Conservation (phyloP, 2,113 vertebrate genomes). For the Corythaixoides concolor region DNA sequence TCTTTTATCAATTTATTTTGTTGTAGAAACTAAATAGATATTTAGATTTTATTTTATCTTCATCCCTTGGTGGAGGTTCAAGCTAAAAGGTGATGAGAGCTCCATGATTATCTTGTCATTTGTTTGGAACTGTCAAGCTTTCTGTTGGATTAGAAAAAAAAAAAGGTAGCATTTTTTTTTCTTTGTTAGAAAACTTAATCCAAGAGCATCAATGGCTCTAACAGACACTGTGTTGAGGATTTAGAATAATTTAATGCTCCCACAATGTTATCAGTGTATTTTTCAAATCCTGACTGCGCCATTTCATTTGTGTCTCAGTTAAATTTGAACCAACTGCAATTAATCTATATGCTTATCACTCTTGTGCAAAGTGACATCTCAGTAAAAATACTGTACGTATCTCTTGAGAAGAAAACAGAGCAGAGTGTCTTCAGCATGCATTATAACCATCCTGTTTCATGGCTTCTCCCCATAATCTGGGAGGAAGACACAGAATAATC, state of each 20-base stretch:
- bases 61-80: not conserved
- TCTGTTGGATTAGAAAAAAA: not conserved
- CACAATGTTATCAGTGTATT: not conserved
- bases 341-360: not conserved
- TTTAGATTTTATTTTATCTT: not conserved
- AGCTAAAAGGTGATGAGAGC: not conserved
- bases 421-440: not conserved
- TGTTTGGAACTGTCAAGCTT: not conserved
- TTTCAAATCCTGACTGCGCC: not conserved
- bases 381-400: not conserved
- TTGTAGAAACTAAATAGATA: not conserved
- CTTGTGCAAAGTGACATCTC: not conserved
- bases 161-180: not conserved
- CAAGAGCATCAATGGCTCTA: not conserved
- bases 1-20: not conserved
- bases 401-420: not conserved
- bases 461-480: not conserved
- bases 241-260: not conserved
- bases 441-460: not conserved
- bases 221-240: not conserved
- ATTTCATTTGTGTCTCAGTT: not conserved
- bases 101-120: not conserved
- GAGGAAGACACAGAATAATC: not conserved
- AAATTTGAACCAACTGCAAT: not conserved
- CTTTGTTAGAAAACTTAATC: not conserved